Evolutionary conservation across 1,140 invertebrate genomes (phyloP).

Genomic region (Heliothis virescens): DNA sequence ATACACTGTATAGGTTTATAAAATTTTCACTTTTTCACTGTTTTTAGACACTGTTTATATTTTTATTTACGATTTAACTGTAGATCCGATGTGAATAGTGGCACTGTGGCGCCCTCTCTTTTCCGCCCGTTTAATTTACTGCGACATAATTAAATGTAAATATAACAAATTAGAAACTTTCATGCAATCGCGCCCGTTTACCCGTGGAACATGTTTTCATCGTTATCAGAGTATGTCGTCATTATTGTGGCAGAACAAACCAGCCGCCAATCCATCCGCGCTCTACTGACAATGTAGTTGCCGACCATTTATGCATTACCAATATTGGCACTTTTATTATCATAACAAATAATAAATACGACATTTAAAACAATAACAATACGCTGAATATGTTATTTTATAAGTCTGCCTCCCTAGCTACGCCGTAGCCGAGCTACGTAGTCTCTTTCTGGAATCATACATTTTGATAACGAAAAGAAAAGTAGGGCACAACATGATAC

Average conservation of each 20-base stretch:
- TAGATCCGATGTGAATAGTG: no score
- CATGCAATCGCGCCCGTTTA: constrained; percentile 46
- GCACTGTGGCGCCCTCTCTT: no score
- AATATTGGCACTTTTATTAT: not conserved
- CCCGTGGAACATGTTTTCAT: constrained; percentile 69
- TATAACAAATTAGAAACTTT: constrained; percentile 54
- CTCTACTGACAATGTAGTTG: constrained; percentile 53
- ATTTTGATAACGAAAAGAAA: constrained; percentile 30
- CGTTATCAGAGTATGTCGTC: constrained; percentile 82
- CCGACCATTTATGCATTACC: not conserved
- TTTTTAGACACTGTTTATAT: no score
- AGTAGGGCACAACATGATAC: constrained; percentile 36
- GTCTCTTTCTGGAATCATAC: constrained; percentile 15
- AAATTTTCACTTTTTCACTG: no score
- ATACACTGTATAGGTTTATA: no score
- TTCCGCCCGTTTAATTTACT: not conserved
- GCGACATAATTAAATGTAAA: constrained; percentile 25
- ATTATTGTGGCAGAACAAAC: constrained; percentile 75
- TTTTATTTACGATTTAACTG: no score
- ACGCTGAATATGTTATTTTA: not conserved
- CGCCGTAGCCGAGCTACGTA: not conserved
- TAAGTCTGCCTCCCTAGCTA: not conserved
- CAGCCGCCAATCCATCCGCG: constrained; percentile 71
- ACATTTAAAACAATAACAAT: not conserved
- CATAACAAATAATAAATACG: not conserved